Evolutionary conservation across 2,888 invertebrate species (phyloP), one percentile per base, ranked within the genome.

Genomic region (Yponomeuta cagnagella): DNA sequence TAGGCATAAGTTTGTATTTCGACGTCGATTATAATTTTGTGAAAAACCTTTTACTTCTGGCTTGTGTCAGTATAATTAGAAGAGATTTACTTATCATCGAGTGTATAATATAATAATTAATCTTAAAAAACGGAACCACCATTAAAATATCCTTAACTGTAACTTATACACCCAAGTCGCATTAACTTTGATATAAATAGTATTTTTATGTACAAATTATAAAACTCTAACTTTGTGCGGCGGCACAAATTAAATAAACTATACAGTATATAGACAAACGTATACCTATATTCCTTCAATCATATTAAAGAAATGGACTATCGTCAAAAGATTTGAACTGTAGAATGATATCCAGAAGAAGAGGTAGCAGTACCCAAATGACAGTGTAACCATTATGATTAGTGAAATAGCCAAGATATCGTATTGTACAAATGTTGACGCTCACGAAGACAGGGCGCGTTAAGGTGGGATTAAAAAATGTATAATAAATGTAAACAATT

Each of bases 1-100:
- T 82, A 87, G 84, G 82, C 82, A 76, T 71, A 63, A 63, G 52
- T 68, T 68, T 68, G 68, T 68, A 68, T 68, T 68, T 68, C 52
- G 68, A 68, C 68, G 48, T 68, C 10, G 31, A 52, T 67, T 48
- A 68, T 30, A 68, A 30, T 30, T 48, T 68, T 43, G 48, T 43
- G 43, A 43, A 43, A 43, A 43, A 43, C 43, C 43, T 43, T 43
- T 43, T 43, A 43, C 43, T 23, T 48, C 30, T 68, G 68, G 68
- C 58, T 68, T 52, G 52, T 68, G 68, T 48, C 23, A 52, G 12
- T 48, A 68, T 43, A 15, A 68, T 68, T 23, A 3, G 43, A 23
- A 68, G 23, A 68, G 33, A 68, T 68, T 43, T 43, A 43, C 43
- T 43, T 43, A 43, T 43, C 43, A 43, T 8, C 43, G 6, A 43